These are phyloP conservation scores for Listrodromus nycthemerus DNA, from an alignment of 2,888 invertebrate species.

Conservation along the genomic window DNA sequence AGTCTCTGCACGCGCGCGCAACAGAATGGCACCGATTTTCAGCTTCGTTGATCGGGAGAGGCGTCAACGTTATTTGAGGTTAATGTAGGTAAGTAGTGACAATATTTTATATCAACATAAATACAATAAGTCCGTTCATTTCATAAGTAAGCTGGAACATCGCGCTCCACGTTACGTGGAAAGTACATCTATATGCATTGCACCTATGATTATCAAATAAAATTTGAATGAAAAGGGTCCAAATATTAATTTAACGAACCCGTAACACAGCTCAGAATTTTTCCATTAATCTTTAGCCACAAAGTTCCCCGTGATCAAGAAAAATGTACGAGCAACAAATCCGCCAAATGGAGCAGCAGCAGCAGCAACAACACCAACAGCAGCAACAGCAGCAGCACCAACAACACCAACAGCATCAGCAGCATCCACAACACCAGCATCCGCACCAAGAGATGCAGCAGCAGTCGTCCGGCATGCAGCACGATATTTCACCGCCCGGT, in stretches of 20 bases:
- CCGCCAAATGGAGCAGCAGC: slow-evolving; percentile 67
- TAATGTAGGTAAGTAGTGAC: not conserved
- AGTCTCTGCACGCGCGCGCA: too few relatives aligned
- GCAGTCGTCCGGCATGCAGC: slow-evolving; percentile 75
- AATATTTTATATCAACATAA: not conserved
- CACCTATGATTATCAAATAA: too few relatives aligned
- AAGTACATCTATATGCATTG: too few relatives aligned
- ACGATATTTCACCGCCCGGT: slow-evolving; percentile 66
- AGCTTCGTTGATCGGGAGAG: not conserved
- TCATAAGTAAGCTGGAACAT: too few relatives aligned
- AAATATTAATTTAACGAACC: not conserved
- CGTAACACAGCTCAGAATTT: not conserved
- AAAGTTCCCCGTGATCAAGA: not conserved
- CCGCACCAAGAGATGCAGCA: slow-evolving; percentile 74
- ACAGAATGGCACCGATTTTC: too few relatives aligned
- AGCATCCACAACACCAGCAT: slow-evolving; percentile 58
- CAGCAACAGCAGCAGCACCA: slow-evolving; percentile 60
- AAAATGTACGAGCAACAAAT: slow-evolving; percentile 67
- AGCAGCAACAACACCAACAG: slow-evolving; percentile 58
- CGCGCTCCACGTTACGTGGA: too few relatives aligned
- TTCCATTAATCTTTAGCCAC: not conserved
- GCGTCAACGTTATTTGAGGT: slow-evolving; percentile 3
- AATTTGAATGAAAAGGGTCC: too few relatives aligned
- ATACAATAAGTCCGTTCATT: too few relatives aligned
- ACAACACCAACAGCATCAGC: slow-evolving; percentile 67